phyloP scores from a whole-genome alignment of 1,140 invertebrate species.

The Acromyrmex echinatior region DNA sequence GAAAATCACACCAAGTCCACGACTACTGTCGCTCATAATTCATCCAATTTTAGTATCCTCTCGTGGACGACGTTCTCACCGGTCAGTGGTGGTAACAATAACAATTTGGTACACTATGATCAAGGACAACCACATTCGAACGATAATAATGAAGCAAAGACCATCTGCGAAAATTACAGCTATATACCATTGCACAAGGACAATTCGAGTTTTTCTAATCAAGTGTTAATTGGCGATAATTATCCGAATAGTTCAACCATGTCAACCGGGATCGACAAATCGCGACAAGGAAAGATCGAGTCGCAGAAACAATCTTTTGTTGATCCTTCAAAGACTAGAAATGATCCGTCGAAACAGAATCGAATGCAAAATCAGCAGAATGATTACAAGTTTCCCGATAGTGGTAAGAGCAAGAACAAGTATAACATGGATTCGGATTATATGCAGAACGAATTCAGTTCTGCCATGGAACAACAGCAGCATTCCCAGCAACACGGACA shows the following conservation, averaged over 20 bases:
- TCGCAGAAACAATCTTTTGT: constrained; percentile 77
- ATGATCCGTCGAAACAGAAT: constrained; percentile 69
- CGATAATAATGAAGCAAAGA: constrained; percentile 80
- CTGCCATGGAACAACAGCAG: constrained; percentile 76
- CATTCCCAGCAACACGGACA: constrained; percentile 71
- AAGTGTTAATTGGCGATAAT: constrained; percentile 64
- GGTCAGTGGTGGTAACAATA: constrained; percentile 61
- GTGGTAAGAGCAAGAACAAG: constrained; percentile 82
- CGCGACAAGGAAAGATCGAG: constrained; percentile 74
- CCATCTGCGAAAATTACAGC: constrained; percentile 82
- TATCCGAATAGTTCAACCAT: constrained; percentile 60
- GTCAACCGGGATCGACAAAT: constrained; percentile 77
- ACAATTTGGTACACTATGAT: constrained; percentile 81
- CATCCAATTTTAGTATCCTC: constrained; percentile 85
- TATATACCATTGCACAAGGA: constrained; percentile 83
- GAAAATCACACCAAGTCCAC: constrained; percentile 81
- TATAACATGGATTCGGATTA: constrained; percentile 83
- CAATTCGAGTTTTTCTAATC: constrained; percentile 73
- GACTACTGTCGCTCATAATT: constrained; percentile 84
- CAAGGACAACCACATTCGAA: constrained; percentile 69
- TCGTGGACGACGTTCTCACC: constrained; percentile 86
- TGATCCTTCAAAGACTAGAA: constrained; percentile 79
- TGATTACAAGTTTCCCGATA: constrained; percentile 79
- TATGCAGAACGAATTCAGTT: constrained; percentile 80
- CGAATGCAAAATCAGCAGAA: constrained; percentile 72